A percentile compares a stretch with the other conserved stretches of the same genome.
These are phyloP conservation scores for Porites evermanni DNA, from an alignment of 92 coral and sea anemone genomes.

Conservation along the genomic window DNA sequence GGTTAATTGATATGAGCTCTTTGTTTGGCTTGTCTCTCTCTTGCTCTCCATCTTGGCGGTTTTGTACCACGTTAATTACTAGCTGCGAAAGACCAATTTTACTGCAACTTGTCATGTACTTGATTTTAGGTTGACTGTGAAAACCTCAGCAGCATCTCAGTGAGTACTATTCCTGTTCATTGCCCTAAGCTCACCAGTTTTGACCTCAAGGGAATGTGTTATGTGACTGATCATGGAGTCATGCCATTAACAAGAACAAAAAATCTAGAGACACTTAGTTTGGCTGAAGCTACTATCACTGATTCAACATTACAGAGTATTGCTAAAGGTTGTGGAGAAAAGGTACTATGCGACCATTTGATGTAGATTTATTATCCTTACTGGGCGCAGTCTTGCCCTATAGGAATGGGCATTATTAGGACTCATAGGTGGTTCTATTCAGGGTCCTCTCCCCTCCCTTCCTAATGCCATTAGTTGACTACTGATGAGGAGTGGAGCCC, in stretches of 20 bases:
- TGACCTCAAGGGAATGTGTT: conserved; percentile 80
- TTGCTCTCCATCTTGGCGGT: too few relatives aligned
- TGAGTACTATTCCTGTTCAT: conserved; percentile 58
- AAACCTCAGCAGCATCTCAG: conserved; percentile 61
- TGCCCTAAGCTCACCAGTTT: conserved; percentile 71
- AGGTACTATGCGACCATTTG: conserved; percentile 37
- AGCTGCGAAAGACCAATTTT: too few relatives aligned
- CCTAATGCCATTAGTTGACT: too few relatives aligned
- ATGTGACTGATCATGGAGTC: conserved; percentile 76
- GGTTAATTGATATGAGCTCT: too few relatives aligned
- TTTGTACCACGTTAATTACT: too few relatives aligned
- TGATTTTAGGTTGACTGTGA: conserved; percentile 74
- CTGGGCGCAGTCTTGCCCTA: too few relatives aligned
- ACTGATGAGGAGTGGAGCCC: too few relatives aligned
- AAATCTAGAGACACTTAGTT: conserved; percentile 56
- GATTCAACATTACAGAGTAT: conserved; percentile 68
- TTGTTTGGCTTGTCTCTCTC: too few relatives aligned
- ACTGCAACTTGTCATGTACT: background rate
- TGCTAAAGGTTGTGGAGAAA: conserved; percentile 57
- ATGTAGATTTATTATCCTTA: too few relatives aligned
- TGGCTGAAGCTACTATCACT: conserved; percentile 79
- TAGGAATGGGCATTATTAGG: too few relatives aligned
- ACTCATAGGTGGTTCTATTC: too few relatives aligned
- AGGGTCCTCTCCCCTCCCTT: too few relatives aligned
- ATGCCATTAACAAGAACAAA: conserved; percentile 59